These are phyloP conservation scores for Nothobranchius kuhntae DNA, from an alignment of 2,113 vertebrate species.

Conservation along the genomic window DNA sequence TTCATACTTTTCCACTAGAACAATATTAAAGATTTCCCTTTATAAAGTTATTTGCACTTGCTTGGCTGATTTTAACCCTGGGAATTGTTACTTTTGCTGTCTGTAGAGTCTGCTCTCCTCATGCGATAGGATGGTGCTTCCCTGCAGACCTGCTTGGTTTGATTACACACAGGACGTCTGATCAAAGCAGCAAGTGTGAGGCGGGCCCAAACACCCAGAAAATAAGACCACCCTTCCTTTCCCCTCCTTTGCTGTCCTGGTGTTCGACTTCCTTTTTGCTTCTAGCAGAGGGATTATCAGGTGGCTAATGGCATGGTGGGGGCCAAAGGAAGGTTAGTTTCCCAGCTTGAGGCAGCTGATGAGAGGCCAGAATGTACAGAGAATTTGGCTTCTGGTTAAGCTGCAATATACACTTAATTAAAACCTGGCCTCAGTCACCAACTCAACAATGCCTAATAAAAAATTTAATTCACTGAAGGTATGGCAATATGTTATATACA, in stretches of 20 bases:
- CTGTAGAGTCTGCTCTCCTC: conserved; percentile 15
- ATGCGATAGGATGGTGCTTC: conserved; percentile 41
- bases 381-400: conserved; percentile 6
- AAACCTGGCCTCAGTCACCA: conserved; percentile 15
- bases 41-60: not conserved
- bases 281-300: conserved; percentile 56
- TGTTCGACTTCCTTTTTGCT: conserved; percentile 56
- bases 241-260: conserved; percentile 27
- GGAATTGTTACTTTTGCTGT: not conserved
- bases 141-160: conserved; percentile 50
- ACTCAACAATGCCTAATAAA: conserved; percentile 10
- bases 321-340: conserved; percentile 54
- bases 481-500: not conserved
- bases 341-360: conserved; percentile 28
- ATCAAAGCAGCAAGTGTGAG: conserved; percentile 57
- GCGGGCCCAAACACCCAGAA: conserved; percentile 27
- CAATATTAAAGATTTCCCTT: not conserved
- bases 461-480: conserved; percentile 8
- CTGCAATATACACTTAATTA: conserved; percentile 38
- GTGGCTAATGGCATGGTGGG: conserved; percentile 56
- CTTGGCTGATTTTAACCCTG: conserved; percentile 1
- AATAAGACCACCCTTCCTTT: conserved; percentile 24
- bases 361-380: conserved; percentile 24
- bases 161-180: conserved; percentile 48
- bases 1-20: conserved; percentile 8